A percentile compares a stretch with the other conserved stretches of the same genome.
Conservation (phyloP, 2,888 invertebrate genomes). For the Blastobasis lacticolella region DNA sequence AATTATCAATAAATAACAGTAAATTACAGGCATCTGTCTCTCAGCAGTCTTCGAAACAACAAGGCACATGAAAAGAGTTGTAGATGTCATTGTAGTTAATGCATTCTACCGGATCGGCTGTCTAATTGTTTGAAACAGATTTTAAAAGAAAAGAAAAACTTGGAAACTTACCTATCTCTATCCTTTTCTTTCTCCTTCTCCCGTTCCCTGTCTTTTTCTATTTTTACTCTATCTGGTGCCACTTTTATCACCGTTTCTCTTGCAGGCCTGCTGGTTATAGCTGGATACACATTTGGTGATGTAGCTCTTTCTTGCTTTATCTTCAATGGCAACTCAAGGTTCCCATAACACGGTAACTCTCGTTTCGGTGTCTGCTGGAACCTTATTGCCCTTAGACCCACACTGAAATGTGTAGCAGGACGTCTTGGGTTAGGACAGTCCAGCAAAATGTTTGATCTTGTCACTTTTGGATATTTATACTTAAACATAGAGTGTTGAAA, state of each 20-base stretch:
- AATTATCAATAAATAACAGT: too few species aligned
- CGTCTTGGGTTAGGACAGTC: slow-evolving; percentile 43
- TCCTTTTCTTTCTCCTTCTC: slow-evolving; percentile 13
- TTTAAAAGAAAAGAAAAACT: neutral
- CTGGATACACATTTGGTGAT: slow-evolving; percentile 39
- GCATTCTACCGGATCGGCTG: too few species aligned
- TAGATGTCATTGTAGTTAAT: too few species aligned
- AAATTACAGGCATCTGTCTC: too few species aligned
- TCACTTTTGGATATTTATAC: slow-evolving; percentile 63
- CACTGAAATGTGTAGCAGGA: slow-evolving; percentile 46
- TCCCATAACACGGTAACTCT: slow-evolving; percentile 63
- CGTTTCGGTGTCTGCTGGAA: slow-evolving; percentile 57
- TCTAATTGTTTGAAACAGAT: too few species aligned
- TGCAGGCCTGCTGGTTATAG: slow-evolving; percentile 37
- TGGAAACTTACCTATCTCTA: slow-evolving; percentile 18
- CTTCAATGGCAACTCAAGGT: slow-evolving; percentile 60
- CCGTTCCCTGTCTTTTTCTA: slow-evolving; percentile 27
- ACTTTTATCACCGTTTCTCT: slow-evolving; percentile 28
- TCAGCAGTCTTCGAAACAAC: too few species aligned
- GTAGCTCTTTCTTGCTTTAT: slow-evolving; percentile 49
- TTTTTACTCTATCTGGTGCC: slow-evolving; percentile 35
- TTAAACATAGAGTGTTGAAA: slow-evolving; percentile 53
- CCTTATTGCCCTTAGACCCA: slow-evolving; percentile 50
- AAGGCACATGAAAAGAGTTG: too few species aligned
- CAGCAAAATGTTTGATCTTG: slow-evolving; percentile 55